Percentiles rank a stretch among this genome's conserved stretches.
These are phyloP conservation scores for Gymnothorax reevesii DNA, from an alignment of 2,797 vertebrate genomes.

Conservation along the genomic window DNA sequence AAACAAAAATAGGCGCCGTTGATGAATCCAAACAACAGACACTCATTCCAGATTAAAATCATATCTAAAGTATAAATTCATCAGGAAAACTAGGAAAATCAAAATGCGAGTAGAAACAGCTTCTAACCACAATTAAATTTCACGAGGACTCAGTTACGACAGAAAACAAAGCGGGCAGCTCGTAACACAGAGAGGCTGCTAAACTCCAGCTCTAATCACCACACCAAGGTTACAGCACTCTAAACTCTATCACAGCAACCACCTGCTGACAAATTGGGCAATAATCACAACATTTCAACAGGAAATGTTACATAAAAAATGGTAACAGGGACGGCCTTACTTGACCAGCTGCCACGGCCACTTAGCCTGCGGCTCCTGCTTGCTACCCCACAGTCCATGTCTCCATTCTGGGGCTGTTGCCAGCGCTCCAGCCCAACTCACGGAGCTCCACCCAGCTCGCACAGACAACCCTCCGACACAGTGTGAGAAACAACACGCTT, in stretches of 20 bases:
- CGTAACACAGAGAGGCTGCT: neutral
- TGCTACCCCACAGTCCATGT: neutral
- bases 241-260: neutral
- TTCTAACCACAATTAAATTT: neutral
- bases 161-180: neutral
- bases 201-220: neutral
- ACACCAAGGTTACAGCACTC: neutral
- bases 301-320: neutral
- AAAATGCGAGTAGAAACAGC: neutral
- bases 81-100: neutral
- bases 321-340: neutral
- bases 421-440: neutral
- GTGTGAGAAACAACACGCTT: neutral
- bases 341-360: neutral
- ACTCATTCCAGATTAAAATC: neutral
- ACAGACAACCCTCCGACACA: neutral
- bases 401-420: neutral
- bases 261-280: neutral
- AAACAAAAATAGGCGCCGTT: too few relatives aligned
- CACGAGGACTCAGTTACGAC: neutral
- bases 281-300: neutral
- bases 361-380: neutral
- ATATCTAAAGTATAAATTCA: neutral
- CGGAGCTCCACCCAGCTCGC: neutral
- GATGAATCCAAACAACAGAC: too few relatives aligned